Percentiles rank a stretch among this genome's conserved stretches.
phyloP scores from a whole-genome alignment of 1,140 invertebrate species.

The Zaprionus inermis region DNA sequence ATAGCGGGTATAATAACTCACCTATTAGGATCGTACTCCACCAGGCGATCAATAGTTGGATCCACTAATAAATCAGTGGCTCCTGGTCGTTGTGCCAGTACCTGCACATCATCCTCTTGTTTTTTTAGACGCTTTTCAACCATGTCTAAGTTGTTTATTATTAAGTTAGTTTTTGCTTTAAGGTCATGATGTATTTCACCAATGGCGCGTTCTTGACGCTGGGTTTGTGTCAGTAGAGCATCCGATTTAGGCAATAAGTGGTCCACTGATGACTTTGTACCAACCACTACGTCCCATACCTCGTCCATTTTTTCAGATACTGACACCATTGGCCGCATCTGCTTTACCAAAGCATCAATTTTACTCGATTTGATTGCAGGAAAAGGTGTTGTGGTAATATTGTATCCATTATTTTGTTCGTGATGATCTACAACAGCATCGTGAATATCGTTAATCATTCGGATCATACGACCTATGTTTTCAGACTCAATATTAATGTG shows the following conservation, averaged over 20 bases:
- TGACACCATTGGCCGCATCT: constrained; percentile 92
- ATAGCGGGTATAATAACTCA: constrained; percentile 54
- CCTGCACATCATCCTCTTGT: constrained; percentile 88
- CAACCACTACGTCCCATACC: constrained; percentile 94
- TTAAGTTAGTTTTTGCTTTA: constrained; percentile 92
- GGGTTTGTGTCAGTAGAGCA: constrained; percentile 92
- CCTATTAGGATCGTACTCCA: constrained; percentile 90
- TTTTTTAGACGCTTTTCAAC: constrained; percentile 93
- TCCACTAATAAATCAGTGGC: constrained; percentile 90
- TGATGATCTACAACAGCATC: constrained; percentile 89
- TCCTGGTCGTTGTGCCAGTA: constrained; percentile 88
- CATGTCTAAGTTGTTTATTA: constrained; percentile 93
- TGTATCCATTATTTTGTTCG: constrained; percentile 81
- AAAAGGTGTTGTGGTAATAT: constrained; percentile 85
- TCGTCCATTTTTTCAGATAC: constrained; percentile 95
- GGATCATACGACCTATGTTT: constrained; percentile 90
- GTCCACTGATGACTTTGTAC: constrained; percentile 93
- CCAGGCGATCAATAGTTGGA: constrained; percentile 90
- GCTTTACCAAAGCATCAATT: constrained; percentile 90
- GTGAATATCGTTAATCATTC: constrained; percentile 91
- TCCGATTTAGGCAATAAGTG: constrained; percentile 93
- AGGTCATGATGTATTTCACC: constrained; percentile 94
- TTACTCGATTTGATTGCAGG: constrained; percentile 88
- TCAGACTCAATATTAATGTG: constrained; percentile 93
- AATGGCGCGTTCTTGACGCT: constrained; percentile 93